Conservation (phyloP, 2,888 invertebrate genomes). For the Tenthredo mesomela region DNA sequence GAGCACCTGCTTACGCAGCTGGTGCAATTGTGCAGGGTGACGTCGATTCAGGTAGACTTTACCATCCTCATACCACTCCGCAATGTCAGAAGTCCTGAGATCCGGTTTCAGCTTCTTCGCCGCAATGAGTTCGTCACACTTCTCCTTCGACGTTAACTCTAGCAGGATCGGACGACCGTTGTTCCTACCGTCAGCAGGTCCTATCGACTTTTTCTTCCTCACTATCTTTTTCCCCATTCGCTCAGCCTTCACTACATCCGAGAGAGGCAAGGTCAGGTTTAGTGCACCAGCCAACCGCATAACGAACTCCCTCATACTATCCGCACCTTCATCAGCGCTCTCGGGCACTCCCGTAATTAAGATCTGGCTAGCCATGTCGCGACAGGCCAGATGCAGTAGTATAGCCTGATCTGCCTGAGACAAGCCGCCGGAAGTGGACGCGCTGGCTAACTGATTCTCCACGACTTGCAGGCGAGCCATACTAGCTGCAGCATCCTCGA, state of each 20-base stretch:
- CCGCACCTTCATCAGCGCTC: background rate
- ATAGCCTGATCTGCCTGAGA: no score
- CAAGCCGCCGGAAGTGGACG: no score
- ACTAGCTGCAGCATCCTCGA: no score
- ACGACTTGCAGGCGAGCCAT: no score
- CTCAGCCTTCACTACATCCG: background rate
- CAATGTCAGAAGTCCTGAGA: background rate
- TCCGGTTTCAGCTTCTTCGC: constrained; percentile 14
- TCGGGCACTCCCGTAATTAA: background rate
- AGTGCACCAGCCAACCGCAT: background rate
- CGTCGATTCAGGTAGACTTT: background rate
- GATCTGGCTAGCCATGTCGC: background rate
- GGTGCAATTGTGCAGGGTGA: constrained; percentile 3
- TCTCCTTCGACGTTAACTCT: background rate
- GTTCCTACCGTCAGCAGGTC: background rate
- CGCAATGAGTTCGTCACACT: constrained; percentile 4
- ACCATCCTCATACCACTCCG: background rate
- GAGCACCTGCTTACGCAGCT: background rate
- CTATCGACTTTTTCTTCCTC: background rate
- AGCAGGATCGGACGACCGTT: background rate
- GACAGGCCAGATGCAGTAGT: no score
- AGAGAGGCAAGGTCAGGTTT: background rate
- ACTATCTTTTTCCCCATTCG: background rate
- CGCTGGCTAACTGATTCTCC: no score
- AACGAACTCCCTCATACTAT: background rate